Evolutionary conservation across 2,113 vertebrate genomes (phyloP).

Genomic region (Eretmochelys imbricata): DNA sequence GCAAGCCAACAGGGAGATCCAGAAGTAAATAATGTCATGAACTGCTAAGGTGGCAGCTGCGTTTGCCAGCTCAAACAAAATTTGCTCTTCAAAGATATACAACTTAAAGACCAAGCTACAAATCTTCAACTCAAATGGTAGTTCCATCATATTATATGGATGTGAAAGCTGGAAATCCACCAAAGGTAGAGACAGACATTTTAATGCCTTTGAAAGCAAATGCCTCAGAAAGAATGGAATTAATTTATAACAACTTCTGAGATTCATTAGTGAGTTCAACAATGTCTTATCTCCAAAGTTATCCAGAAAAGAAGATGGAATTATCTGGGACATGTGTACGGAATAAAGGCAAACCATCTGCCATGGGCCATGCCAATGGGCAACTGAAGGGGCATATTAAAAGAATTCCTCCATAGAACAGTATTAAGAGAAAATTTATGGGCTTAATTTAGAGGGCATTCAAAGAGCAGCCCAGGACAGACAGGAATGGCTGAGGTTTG

Average conservation of each 20-base stretch:
- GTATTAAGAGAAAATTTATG: background rate
- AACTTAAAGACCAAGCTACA: background rate
- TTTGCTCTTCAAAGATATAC: background rate
- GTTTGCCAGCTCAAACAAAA: background rate
- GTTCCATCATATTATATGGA: background rate
- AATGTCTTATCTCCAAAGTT: background rate
- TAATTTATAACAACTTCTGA: background rate
- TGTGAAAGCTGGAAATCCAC: background rate
- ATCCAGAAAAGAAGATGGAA: background rate
- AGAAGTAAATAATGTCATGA: background rate
- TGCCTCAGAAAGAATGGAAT: background rate
- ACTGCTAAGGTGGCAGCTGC: background rate
- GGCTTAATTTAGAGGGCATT: background rate
- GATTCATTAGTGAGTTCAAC: background rate
- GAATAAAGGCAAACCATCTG: background rate
- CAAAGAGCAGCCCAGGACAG: background rate
- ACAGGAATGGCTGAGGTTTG: background rate
- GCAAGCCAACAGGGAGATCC: background rate
- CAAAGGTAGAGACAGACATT: background rate
- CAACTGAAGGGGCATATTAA: background rate
- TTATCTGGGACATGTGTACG: background rate
- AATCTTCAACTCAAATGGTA: background rate
- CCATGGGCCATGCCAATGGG: background rate
- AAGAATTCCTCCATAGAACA: background rate
- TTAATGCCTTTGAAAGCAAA: background rate